Evolutionary conservation across 2,888 invertebrate species (phyloP), one percentile per base, ranked within the genome.

Genomic region (Hylaea fasciaria): DNA sequence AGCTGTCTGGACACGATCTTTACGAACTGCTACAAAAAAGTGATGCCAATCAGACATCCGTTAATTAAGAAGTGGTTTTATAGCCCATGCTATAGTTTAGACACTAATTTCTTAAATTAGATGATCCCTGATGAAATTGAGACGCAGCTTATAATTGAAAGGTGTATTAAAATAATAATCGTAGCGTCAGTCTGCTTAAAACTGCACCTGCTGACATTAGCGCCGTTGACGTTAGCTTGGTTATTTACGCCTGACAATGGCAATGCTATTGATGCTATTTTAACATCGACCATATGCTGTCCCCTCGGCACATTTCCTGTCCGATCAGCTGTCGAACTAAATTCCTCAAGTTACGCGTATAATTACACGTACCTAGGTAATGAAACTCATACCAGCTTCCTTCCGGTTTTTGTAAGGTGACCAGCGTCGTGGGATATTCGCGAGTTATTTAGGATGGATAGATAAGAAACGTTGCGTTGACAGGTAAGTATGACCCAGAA

Each of bases 1-100:
- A 68, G 67, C 62, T 59, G 68, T 70, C 76, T 77, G 73, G 73
- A 67, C 74, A 64, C 62, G 68, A 63, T 58, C 44, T 66, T 66
- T 71, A 64, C 66, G 48, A 62, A 66, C 54, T 60, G 37, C 52
- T 14, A 56, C 54, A 52, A 61, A 62, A 68, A 62, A 56, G 49
- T 39, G 45, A 53, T 53, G 11, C 41, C 29, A 60, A 58, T 60
- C 39, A 51, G 44, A 46, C 49, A 46, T 43, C 43, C 13, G 28
- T 43, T 32, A 43, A 41, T 37, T 62, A 62, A 47, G n/a, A 28
- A n/a, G 28, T 44, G 12, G 28, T 22, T 28, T 28, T n/a, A 17
- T 14, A 7, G 40, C 40, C 40, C 8, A 13, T 32, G 32, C 32
- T 32, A 32, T 32, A 32, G 3, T 32, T 32, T 32, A 32, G 32